Evolutionary conservation across 2,797 vertebrate genomes (phyloP).

Genomic region (Phoxinus dragarum): DNA sequence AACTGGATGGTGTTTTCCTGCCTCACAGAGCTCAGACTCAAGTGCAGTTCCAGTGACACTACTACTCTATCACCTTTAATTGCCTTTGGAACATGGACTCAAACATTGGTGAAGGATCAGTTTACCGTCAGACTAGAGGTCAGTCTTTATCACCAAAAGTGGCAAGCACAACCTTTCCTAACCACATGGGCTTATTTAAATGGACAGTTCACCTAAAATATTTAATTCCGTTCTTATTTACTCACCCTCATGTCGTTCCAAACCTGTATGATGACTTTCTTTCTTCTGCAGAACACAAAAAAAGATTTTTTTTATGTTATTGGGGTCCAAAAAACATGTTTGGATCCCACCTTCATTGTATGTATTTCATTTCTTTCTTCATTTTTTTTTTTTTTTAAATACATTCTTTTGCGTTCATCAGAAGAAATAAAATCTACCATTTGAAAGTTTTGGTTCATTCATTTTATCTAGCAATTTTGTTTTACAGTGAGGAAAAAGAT

Average conservation of each 20-base stretch:
- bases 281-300: slow-evolving; percentile 1
- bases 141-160: not conserved
- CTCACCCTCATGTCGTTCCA: not conserved
- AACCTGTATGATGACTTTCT: not conserved
- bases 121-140: not conserved
- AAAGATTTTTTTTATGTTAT: not conserved
- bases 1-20: slow-evolving; percentile 11
- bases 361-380: no score
- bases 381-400: not conserved
- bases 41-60: not conserved
- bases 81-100: not conserved
- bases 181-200: not conserved
- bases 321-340: not conserved
- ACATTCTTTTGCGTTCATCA: not conserved
- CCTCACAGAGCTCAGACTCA: not conserved
- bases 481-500: not conserved
- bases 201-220: not conserved
- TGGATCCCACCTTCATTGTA: not conserved
- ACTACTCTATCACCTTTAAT: slow-evolving; percentile 5
- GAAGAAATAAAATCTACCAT: not conserved
- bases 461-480: not conserved
- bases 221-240: not conserved
- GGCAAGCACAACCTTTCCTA: not conserved
- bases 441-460: not conserved
- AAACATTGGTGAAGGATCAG: not conserved